Base-by-base conservation (phyloP, 1,140 invertebrate genomes). In the Pemphigus obesinymphae region DNA sequence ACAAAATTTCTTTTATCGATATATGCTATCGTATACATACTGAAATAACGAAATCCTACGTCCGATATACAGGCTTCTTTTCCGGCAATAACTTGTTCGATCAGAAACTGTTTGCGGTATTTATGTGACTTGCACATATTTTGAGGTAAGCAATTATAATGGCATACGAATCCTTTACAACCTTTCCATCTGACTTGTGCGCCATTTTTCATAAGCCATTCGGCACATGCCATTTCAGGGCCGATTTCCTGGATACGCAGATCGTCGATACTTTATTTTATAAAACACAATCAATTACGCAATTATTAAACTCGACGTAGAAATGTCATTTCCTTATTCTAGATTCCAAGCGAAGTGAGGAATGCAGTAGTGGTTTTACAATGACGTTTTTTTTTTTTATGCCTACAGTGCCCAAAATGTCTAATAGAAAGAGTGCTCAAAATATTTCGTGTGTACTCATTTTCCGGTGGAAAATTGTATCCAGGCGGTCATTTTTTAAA, bases 131-230 rank as follows among this genome's bases (percentile, higher is more conserved):
- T n/a, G n/a, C n/a, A n/a, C n/a, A 63, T 55, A 11, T 11, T 13
- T 45, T 82, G 83, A 29, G 92, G 91, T 73, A 96, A 86, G 63
- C 85, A 83, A 87, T 95, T 93, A 84, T 95, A 96, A 88, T 95
- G 91, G 34, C 84, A 86, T 1, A 92, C 83, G 85, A 87, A 90
- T 63, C 89, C 85, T 43, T 87, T 84, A 13, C 86, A 85, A 72
- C 88, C 88, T 84, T 88, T 88, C 91, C 91, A 95, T 85, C 89
- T 91, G 3, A 96, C 89, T 82, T 88, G 87, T 23, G 92, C 95
- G 13, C 95, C 95, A 88, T 95, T 95, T 85, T 91, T 87, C 58
- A 96, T 86, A 11, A 97, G 88, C 96, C 96, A 97, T 88, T 97
- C 95, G 2, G 95, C 94, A 88, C 95, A 96, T 17, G 93, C 92